A percentile compares a stretch with the other conserved stretches of the same genome.
Conservation (phyloP, 2,797 vertebrate species). For the Cirrhinus mrigala region DNA sequence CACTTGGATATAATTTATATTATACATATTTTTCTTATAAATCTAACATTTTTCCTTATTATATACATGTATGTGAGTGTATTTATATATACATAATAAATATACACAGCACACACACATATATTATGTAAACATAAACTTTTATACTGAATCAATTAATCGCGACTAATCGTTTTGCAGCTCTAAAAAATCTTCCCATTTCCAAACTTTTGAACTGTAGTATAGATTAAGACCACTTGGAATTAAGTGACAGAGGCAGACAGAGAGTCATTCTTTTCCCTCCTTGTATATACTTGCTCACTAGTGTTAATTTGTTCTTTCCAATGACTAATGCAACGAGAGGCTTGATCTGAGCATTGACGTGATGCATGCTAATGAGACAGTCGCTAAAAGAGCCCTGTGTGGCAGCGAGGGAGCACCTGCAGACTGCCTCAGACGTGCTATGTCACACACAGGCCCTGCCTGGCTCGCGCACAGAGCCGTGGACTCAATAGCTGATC, state of each 20-base stretch:
- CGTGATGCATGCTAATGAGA: constrained; percentile 56
- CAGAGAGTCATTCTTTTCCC: constrained; percentile 35
- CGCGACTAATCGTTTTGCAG: too few species aligned
- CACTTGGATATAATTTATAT: too few species aligned
- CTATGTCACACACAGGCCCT: constrained; percentile 52
- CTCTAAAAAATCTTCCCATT: background rate
- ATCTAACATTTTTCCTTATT: too few species aligned
- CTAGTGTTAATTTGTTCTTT: constrained; percentile 54
- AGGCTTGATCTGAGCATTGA: constrained; percentile 48
- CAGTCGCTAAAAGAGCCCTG: constrained; percentile 72
- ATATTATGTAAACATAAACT: too few species aligned
- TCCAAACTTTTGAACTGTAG: background rate
- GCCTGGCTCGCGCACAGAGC: constrained; percentile 37
- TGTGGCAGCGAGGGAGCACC: constrained; percentile 73
- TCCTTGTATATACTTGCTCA: constrained; percentile 38
- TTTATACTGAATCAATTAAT: too few species aligned
- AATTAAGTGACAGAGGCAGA: constrained; percentile 18
- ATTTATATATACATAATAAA: too few species aligned
- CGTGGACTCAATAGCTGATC: constrained; percentile 28
- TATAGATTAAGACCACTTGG: background rate
- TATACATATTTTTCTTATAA: too few species aligned
- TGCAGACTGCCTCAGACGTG: constrained; percentile 62
- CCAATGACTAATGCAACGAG: constrained; percentile 38
- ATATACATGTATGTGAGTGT: too few species aligned
- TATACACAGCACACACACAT: too few species aligned